Evolutionary conservation across 2,888 invertebrate genomes (phyloP).

Genomic region (Hydropsyche betteni): DNA sequence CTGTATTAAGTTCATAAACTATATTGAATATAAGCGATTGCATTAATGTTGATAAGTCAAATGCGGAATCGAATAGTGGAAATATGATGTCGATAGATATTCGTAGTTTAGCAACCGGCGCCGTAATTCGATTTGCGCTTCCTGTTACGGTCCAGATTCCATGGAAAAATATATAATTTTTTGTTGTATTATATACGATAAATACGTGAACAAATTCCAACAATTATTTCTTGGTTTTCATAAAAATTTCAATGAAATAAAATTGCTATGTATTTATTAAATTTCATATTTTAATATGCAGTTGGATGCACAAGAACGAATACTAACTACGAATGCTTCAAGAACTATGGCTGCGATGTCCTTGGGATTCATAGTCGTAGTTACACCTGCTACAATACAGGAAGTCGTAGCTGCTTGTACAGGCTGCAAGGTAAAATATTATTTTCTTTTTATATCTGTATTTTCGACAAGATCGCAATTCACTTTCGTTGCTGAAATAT

Average conservation of each 20-base stretch:
- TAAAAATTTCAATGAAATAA: too few relatives aligned
- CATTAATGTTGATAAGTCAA: too few relatives aligned
- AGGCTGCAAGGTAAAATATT: constrained; percentile 73
- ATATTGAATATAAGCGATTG: too few relatives aligned
- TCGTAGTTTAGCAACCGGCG: constrained; percentile 31
- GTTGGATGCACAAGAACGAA: constrained; percentile 71
- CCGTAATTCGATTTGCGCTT: constrained; percentile 43
- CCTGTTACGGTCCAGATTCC: constrained; percentile 32
- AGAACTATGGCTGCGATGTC: constrained; percentile 93
- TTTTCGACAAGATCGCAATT: neutral
- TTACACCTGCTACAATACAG: constrained; percentile 90
- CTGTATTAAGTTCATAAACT: too few relatives aligned
- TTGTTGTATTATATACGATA: too few relatives aligned
- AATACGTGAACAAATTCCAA: too few relatives aligned
- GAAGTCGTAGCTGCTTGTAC: constrained; percentile 92
- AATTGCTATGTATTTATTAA: too few relatives aligned
- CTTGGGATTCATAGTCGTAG: constrained; percentile 88
- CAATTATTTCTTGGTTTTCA: too few relatives aligned
- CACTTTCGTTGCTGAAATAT: neutral
- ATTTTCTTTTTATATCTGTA: neutral
- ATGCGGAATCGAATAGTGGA: too few relatives aligned
- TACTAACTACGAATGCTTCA: constrained; percentile 81
- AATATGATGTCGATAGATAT: too few relatives aligned
- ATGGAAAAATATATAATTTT: neutral
- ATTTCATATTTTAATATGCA: constrained; percentile 53